Evolutionary conservation across 53 echinoderm and acorn worm genomes (phyloP).

Genomic region (Paracentrotus lividus): DNA sequence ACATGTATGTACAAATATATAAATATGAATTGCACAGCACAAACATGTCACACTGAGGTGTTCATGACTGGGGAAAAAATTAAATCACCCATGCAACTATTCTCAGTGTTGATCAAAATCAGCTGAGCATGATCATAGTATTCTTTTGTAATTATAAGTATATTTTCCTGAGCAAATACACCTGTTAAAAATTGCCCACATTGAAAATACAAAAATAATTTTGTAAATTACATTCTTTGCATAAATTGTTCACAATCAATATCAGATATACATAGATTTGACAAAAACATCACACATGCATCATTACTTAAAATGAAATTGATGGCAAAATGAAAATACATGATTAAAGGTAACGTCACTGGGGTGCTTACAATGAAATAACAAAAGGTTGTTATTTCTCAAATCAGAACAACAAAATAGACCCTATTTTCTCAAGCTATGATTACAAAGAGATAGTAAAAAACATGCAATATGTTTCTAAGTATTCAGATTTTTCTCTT

Average conservation of each 20-base stretch:
- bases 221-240: constrained; percentile 46
- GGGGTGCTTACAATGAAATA: too few species aligned
- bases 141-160: neutral
- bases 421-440: neutral
- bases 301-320: neutral
- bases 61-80: neutral
- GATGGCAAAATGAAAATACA: neutral
- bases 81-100: neutral
- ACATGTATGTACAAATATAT: constrained; percentile 12
- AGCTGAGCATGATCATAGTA: neutral
- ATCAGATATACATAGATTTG: constrained; percentile 12
- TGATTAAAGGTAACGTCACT: neutral
- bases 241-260: constrained; percentile 25
- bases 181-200: neutral
- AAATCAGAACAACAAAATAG: neutral
- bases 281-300: constrained; percentile 25
- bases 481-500: neutral
- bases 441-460: neutral
- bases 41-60: neutral
- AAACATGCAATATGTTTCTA: neutral
- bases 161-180: neutral
- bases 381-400: too few species aligned
- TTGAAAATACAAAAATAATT: constrained; percentile 49
- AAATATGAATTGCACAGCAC: neutral
- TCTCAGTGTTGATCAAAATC: neutral